phyloP scores from a whole-genome alignment of 92 coral and sea anemone genomes.

The Hydrozoanthus gracilis region DNA sequence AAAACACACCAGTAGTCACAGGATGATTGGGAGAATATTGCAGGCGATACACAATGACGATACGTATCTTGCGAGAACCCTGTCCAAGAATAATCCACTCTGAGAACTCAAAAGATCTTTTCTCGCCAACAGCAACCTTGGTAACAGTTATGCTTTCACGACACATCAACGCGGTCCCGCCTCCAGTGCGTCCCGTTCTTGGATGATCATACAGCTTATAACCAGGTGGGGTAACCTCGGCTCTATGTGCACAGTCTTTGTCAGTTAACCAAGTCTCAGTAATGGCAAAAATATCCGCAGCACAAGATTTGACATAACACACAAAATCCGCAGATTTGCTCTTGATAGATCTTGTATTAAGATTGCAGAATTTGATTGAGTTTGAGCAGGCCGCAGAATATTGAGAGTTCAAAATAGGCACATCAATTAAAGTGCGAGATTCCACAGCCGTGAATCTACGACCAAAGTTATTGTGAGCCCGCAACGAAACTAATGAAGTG shows the following conservation, averaged over 20 bases:
- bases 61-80: constrained; percentile 43
- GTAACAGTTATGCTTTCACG: constrained; percentile 42
- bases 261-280: constrained; percentile 63
- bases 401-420: constrained; percentile 23
- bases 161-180: constrained; percentile 59
- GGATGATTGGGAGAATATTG: constrained; percentile 56
- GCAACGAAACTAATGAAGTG: constrained; percentile 44
- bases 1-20: constrained; percentile 50
- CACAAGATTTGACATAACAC: constrained; percentile 45
- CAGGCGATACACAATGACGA: constrained; percentile 52
- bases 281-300: constrained; percentile 54
- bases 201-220: constrained; percentile 60
- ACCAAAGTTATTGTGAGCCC: constrained; percentile 19
- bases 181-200: constrained; percentile 49
- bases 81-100: constrained; percentile 60
- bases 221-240: constrained; percentile 48
- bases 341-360: constrained; percentile 62
- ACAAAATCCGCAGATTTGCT: constrained; percentile 65
- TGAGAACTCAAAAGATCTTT: constrained; percentile 62
- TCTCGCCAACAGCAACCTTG: constrained; percentile 50
- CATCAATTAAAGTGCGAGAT: constrained; percentile 42
- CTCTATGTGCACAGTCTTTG: constrained; percentile 49
- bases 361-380: constrained; percentile 47
- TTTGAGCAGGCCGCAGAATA: not conserved
- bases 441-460: constrained; percentile 16